Percentiles rank a stretch among this genome's conserved stretches.
phyloP scores from a whole-genome alignment of 2,797 vertebrate species.

The Arnoldichthys spilopterus region DNA sequence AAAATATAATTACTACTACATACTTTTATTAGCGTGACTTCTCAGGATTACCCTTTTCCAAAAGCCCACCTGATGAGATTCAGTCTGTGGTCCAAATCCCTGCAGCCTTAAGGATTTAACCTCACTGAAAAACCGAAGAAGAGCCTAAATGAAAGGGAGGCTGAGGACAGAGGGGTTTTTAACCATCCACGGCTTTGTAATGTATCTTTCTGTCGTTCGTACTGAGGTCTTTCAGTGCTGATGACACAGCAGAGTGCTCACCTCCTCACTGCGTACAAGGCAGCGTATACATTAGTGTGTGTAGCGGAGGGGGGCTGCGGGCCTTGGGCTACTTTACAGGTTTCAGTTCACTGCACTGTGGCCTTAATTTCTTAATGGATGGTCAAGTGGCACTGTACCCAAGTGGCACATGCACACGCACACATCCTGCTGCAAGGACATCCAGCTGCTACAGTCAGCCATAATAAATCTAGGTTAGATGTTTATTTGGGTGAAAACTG shows the following conservation, averaged over 20 bases:
- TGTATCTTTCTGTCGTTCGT: neutral
- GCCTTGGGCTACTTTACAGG: neutral
- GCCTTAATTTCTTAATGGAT: conserved; percentile 57
- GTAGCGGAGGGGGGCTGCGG: neutral
- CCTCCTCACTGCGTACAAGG: neutral
- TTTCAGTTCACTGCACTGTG: conserved; percentile 42
- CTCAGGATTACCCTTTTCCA: neutral
- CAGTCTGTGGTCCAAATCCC: neutral
- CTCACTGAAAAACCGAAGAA: neutral
- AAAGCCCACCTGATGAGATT: neutral
- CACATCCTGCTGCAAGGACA: neutral
- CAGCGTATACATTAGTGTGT: neutral
- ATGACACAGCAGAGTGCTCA: neutral
- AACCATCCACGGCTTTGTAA: neutral
- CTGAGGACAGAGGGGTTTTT: neutral
- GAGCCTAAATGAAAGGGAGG: neutral
- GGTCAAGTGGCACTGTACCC: neutral
- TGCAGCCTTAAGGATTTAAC: neutral
- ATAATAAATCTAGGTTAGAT: neutral
- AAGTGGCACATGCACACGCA: neutral
- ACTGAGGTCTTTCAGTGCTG: neutral
- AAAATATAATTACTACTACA: neutral
- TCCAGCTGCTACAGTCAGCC: neutral
- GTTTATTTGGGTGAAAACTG: conserved; percentile 49
- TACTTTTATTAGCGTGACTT: neutral